These are phyloP conservation scores for Phymatocera aterrima DNA, from an alignment of 2,888 invertebrate species.

Conservation along the genomic window DNA sequence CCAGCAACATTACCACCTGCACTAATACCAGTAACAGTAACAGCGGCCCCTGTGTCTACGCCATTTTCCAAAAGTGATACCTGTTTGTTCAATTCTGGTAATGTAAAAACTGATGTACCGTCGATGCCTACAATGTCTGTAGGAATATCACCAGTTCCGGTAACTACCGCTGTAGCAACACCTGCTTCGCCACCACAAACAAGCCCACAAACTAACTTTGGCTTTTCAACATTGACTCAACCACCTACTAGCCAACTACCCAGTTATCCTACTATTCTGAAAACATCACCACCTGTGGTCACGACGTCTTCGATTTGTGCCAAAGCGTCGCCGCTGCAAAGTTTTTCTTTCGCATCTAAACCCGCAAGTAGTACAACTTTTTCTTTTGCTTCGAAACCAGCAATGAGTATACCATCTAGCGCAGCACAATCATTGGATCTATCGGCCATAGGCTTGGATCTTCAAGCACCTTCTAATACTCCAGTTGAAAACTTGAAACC, in stretches of 20 bases:
- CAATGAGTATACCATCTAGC: slow-evolving; percentile 48
- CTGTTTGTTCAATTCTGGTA: not conserved
- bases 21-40: not conserved
- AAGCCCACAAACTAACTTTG: slow-evolving; percentile 9
- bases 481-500: slow-evolving; percentile 11
- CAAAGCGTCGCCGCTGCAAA: slow-evolving; percentile 45
- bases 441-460: not conserved
- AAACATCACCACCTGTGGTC: not conserved
- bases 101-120: not conserved
- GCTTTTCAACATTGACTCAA: slow-evolving; percentile 41
- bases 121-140: not conserved
- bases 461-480: slow-evolving; percentile 21
- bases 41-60: not conserved
- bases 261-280: not conserved
- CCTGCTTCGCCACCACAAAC: not conserved
- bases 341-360: slow-evolving; percentile 60
- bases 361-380: slow-evolving; percentile 49
- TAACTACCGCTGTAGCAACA: not conserved
- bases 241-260: not conserved
- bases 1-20: not conserved
- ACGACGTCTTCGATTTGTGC: slow-evolving; percentile 47
- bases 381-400: slow-evolving; percentile 51
- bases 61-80: slow-evolving; percentile 14
- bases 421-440: slow-evolving; percentile 47
- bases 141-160: not conserved